Base-by-base conservation (phyloP, 1,140 invertebrate species). In the Phymorhynchus buccinoides region DNA sequence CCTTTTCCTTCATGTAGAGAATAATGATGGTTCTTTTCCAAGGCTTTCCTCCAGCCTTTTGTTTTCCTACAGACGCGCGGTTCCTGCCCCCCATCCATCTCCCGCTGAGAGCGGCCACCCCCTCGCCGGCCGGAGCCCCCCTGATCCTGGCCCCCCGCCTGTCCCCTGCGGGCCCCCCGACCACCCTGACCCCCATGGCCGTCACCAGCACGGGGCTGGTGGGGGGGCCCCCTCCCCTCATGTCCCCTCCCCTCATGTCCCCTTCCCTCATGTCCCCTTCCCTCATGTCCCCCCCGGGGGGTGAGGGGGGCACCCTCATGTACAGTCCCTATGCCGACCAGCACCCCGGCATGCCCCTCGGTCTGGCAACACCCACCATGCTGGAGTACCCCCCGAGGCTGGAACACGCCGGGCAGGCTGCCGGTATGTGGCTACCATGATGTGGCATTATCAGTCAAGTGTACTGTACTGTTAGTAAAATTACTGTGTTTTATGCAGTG, bases 351-450 rank as follows among this genome's bases (percentile, higher is more conserved):
- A n/a, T 3, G 89, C 88, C 73, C 86, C 87, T n/a, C 78, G 86
- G 14, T n/a, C 86, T 73, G 16, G 88, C 89, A n/a, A 88, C 90
- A 73, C 88, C 91, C 73, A 87, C 90, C 48, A 89, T 91, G 75
- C 83, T 92, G 37, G 91, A 91, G 84, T 91, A 92, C 83, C 91
- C 89, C 2, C 87, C 88, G 0, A 73, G 86, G 30, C 41, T 90
- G 30, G 91, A 92, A 41, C 90, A 90, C 71, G 87, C 88, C 56
- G 88, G 87, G n/a, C n/a, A n/a, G 68, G 88, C 83, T 44, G 83
- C 89, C 80, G 91, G 91, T 92, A 92, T 91, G 91, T 92, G 89
- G 71, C 52, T 89, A 27, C 77, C 87, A 86, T 86, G n/a, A n/a
- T n/a, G n/a, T n/a, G n/a, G n/a, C n/a, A n/a, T n/a, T n/a, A n/a